Base-by-base conservation (phyloP, 1,140 invertebrate species). In the Panonychus citri region DNA sequence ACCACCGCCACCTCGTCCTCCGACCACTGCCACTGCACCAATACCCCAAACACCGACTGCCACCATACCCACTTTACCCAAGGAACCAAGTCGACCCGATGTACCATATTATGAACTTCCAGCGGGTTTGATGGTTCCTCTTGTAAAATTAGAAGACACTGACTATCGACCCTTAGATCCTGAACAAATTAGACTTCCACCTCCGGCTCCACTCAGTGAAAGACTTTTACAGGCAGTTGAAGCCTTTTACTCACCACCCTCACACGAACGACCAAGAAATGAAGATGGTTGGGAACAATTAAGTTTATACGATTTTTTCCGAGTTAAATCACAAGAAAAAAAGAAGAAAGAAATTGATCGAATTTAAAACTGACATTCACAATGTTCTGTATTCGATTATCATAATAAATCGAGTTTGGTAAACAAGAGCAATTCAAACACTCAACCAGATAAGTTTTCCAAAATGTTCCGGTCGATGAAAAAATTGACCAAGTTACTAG, bases 231-330 rank as follows among this genome's bases (percentile, higher is more conserved):
- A 83, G 46, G 90, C 91, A 46, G 81, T 97, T 0, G 90, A 95
- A 67, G 85, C 87, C 2, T 97, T 96, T 71, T 96, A 95, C 68
- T 80, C 83, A 12, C 78, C 82, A 30, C 88, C 90, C 13, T 83
- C 83, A 59, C 89, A 95, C 67, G 89, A 95, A 62, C 77, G 85
- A 57, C 89, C 90, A 0, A 73, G 89, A 64, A 90, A 96, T 70
- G 90, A 85, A 72, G 90, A 96, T 67, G 91, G 93, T 42, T 96
- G 91, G 91, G 91, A 96, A 68, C 90, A 93, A 70, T 72, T 95
- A 64, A 89, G 87, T 57, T 73, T 97, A 24, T 95, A 94, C 70
- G 91, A 96, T 73, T 97, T 93, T 71, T 96, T 88, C 70, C 89
- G 88, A 73, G 85, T 88, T 0, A 97, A 96, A 71, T 86, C 88